A percentile compares a stretch with the other conserved stretches of the same genome.
These are phyloP conservation scores for Agonopterix alstromeriana DNA, from an alignment of 2,888 invertebrate species.

Conservation along the genomic window DNA sequence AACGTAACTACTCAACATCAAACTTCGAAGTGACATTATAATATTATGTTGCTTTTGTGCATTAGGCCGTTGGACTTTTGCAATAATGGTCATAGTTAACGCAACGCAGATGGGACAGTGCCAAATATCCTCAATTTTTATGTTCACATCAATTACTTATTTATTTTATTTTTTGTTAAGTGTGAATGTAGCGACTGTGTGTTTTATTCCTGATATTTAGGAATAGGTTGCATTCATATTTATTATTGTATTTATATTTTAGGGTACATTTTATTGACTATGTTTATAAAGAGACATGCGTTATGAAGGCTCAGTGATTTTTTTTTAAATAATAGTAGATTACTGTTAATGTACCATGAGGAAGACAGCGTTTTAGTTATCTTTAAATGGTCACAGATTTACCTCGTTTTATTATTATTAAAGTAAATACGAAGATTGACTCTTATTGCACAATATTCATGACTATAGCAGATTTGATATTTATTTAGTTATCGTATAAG, in stretches of 20 bases:
- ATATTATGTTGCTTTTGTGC: neutral
- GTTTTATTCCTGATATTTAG: constrained; percentile 76
- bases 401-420: constrained; percentile 13
- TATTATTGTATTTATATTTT: constrained; percentile 70
- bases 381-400: constrained; percentile 38
- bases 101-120: constrained; percentile 66
- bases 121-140: constrained; percentile 72
- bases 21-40: neutral
- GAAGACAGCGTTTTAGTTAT: constrained; percentile 63
- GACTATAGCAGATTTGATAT: constrained; percentile 4
- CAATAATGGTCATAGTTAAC: constrained; percentile 44
- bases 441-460: constrained; percentile 18
- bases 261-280: constrained; percentile 51
- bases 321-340: constrained; percentile 33
- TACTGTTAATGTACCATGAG: constrained; percentile 44
- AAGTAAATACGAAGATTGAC: constrained; percentile 9
- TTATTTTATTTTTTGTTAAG: constrained; percentile 50
- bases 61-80: constrained; percentile 18
- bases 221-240: constrained; percentile 75
- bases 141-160: constrained; percentile 56
- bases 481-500: constrained; percentile 6
- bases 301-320: constrained; percentile 71
- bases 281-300: constrained; percentile 54
- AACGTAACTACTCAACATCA: neutral
- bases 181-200: constrained; percentile 74